phyloP scores from a whole-genome alignment of 2,797 vertebrate genomes.

The Fistularia tabacaria region DNA sequence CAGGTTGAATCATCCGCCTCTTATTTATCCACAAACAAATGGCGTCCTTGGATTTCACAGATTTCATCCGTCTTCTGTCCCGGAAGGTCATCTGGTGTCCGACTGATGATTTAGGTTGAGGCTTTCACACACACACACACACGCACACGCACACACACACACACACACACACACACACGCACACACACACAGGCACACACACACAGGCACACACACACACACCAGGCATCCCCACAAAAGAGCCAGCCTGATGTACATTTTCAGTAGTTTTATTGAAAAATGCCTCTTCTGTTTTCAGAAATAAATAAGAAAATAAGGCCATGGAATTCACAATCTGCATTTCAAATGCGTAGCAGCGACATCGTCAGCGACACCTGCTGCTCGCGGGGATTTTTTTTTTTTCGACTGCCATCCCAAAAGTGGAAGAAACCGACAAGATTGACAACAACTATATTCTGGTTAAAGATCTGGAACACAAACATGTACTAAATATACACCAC shows the following conservation, averaged over 20 bases:
- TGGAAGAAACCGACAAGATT: constrained; percentile 75
- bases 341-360: constrained; percentile 86
- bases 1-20: no score
- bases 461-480: constrained; percentile 62
- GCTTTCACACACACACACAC: neutral
- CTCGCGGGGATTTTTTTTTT: constrained; percentile 45
- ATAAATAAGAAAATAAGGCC: constrained; percentile 99
- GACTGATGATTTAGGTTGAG: no score
- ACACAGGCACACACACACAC: neutral
- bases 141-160: constrained; percentile 2
- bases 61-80: no score
- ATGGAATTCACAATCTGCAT: constrained; percentile 98
- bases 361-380: no score
- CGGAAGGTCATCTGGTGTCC: no score
- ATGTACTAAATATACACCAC: constrained; percentile 95
- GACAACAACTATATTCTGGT: constrained; percentile 85
- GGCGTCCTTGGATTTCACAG: no score
- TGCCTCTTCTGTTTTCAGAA: constrained; percentile 99
- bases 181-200: neutral
- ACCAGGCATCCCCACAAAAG: no score
- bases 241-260: constrained; percentile 70
- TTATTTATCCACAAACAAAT: no score
- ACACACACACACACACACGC: neutral
- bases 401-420: constrained; percentile 83
- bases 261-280: constrained; percentile 99